Base-by-base conservation (phyloP, 2,888 invertebrate species). In the Amblyjoppa fuscipennis region DNA sequence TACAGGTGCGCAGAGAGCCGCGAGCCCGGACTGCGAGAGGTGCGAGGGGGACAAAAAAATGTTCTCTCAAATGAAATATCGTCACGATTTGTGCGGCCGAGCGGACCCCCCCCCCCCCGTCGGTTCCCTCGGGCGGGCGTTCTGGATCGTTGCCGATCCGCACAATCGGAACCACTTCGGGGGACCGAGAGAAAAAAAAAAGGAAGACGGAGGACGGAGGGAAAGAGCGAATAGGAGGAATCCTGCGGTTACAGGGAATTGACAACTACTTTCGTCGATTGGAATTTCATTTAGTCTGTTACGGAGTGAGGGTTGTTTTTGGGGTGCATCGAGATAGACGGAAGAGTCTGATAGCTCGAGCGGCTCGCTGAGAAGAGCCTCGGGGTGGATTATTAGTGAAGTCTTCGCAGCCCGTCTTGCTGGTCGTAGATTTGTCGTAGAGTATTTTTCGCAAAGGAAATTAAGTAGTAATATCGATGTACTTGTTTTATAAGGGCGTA, bases 51-150 rank as follows among this genome's bases (percentile, higher is more conserved):
- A 38, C 49, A 69, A 28, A 9, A 83, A 74, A 78, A 61, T 74
- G n/a, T 31, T 75, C 61, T 80, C 66, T 49, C 80, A 81, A 88
- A 88, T 87, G 84, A 85, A 88, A 86, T 82, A 85, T 88, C 85
- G 85, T 83, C 85, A 83, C 84, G 81, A 76, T 80, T 75, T 53
- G 9, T 73, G 51, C 34, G 38, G 51, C 41, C 28, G 25, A 25
- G 25, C 66, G 31, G 56, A 45, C 51, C 53, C 69, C 59, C 81
- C 51, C 38, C 9, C 7, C 38, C 38, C 38, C 38, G 7, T 2
- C 34, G 6, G 6, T 2, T 2, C 11, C 9, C 0, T 9, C 41
- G 2, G 41, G 66, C 56, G 41, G 25, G 13, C 31, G 73, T 70
- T 79, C 69, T 64, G 79, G 75, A 73, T 77, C 71, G 71, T 64